Conservation (phyloP, 1,140 invertebrate genomes). For the Caenorhabditis briggsae region DNA sequence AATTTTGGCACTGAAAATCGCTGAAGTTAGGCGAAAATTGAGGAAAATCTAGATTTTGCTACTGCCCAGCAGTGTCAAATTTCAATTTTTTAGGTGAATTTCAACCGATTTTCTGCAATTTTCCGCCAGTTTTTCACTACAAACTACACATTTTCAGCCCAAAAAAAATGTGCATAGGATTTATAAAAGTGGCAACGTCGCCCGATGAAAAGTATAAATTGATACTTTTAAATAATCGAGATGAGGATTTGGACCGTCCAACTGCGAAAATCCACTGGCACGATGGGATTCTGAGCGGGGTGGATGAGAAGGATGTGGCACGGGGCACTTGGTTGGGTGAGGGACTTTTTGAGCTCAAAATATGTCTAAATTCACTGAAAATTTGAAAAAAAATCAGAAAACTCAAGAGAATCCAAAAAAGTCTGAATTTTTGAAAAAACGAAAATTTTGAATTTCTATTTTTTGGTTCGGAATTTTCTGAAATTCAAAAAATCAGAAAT, state of each 20-base stretch:
- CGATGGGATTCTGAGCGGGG: slow-evolving; percentile 69
- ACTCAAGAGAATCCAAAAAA: too few species aligned
- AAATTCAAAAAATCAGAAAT: too few species aligned
- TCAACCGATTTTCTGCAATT: background rate
- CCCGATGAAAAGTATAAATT: slow-evolving; percentile 62
- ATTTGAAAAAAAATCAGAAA: too few species aligned
- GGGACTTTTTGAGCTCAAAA: too few species aligned
- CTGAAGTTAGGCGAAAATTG: too few species aligned
- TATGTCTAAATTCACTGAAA: too few species aligned
- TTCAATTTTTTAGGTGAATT: too few species aligned
- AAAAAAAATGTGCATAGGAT: slow-evolving; percentile 48
- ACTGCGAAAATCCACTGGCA: slow-evolving; percentile 66
- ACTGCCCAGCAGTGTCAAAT: background rate
- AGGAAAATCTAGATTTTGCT: too few species aligned
- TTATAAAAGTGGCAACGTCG: slow-evolving; percentile 6
- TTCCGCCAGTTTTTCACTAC: background rate
- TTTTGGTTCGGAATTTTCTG: too few species aligned
- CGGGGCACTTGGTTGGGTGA: slow-evolving; percentile 67
- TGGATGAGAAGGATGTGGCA: slow-evolving; percentile 67
- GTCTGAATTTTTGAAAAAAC: too few species aligned
- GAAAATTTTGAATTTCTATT: too few species aligned
- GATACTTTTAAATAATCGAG: slow-evolving; percentile 70
- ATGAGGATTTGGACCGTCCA: slow-evolving; percentile 69
- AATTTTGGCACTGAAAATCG: too few species aligned
- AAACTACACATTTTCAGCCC: background rate